Evolutionary conservation across 2,888 invertebrate genomes (phyloP).

Genomic region (Drosophila mercatorum): DNA sequence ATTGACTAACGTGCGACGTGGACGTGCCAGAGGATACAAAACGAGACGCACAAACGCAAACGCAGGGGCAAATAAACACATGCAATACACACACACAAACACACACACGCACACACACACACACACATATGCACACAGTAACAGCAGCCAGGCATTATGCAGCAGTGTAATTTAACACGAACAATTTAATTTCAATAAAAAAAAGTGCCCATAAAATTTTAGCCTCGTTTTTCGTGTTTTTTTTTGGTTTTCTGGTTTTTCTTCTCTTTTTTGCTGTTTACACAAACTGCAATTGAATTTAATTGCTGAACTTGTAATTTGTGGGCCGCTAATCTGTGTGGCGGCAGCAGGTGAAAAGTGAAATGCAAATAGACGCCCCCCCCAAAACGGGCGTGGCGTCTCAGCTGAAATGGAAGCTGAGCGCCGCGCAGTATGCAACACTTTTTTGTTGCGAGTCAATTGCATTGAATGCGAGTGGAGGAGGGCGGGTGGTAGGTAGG

Average conservation of each 20-base stretch:
- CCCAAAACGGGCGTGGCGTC: constrained; percentile 18
- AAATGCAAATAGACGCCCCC: constrained; percentile 47
- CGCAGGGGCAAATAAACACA: constrained; percentile 13
- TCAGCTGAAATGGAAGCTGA: constrained; percentile 27
- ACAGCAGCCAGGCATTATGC: constrained; percentile 47
- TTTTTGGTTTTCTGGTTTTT: background rate
- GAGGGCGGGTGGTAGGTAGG: background rate
- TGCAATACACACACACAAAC: constrained; percentile 8
- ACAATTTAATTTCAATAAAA: constrained; percentile 79
- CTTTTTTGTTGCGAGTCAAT: constrained; percentile 50
- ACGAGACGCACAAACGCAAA: constrained; percentile 12
- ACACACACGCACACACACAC: constrained; percentile 13
- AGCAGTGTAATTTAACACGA: constrained; percentile 70
- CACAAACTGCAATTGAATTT: constrained; percentile 64
- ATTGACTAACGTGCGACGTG: constrained; percentile 59
- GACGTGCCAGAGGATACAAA: constrained; percentile 44
- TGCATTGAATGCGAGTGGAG: constrained; percentile 47
- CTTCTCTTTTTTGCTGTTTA: constrained; percentile 36
- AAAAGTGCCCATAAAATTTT: constrained; percentile 52
- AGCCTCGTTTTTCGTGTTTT: background rate
- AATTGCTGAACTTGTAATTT: constrained; percentile 60
- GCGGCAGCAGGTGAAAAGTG: constrained; percentile 22
- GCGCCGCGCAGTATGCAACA: constrained; percentile 48
- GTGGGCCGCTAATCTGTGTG: constrained; percentile 51
- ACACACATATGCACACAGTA: constrained; percentile 5